Percentiles rank a stretch among this genome's conserved stretches.
phyloP scores from a whole-genome alignment of 2,888 invertebrate species.

The Arctia plantaginis region DNA sequence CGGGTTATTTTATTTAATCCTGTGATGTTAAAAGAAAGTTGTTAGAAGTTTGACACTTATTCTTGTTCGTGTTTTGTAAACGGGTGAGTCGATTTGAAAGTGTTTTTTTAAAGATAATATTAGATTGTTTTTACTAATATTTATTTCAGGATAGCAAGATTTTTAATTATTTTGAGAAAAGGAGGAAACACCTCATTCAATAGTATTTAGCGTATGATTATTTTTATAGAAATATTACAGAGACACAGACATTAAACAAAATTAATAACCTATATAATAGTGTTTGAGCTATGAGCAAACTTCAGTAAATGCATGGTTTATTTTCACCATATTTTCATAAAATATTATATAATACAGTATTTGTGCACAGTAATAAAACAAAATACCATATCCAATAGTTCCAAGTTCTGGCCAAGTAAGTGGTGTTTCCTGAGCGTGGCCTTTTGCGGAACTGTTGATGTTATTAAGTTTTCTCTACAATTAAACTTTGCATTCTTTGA shows the following conservation, averaged over 20 bases:
- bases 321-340: background rate
- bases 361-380: background rate
- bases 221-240: too few species aligned
- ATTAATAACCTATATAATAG: too few species aligned
- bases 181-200: too few species aligned
- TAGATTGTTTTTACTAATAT: background rate
- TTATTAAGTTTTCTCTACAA: constrained; percentile 78
- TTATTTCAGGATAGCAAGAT: background rate
- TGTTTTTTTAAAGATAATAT: background rate
- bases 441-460: constrained; percentile 60
- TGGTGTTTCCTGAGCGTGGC: constrained; percentile 54
- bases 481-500: constrained; percentile 67
- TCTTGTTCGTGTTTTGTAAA: background rate
- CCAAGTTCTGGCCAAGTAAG: constrained; percentile 33
- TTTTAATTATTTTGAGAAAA: background rate
- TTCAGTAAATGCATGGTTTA: background rate
- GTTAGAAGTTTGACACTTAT: background rate
- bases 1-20: background rate
- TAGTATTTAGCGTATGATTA: too few species aligned
- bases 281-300: too few species aligned
- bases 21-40: background rate
- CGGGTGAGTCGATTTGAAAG: background rate
- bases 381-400: constrained; percentile 44
- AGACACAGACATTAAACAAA: too few species aligned
- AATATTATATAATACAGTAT: background rate